Percentiles rank a stretch among this genome's conserved stretches.
These are phyloP conservation scores for Danio albolineatus DNA, from an alignment of 2,797 vertebrate species.

Conservation along the genomic window DNA sequence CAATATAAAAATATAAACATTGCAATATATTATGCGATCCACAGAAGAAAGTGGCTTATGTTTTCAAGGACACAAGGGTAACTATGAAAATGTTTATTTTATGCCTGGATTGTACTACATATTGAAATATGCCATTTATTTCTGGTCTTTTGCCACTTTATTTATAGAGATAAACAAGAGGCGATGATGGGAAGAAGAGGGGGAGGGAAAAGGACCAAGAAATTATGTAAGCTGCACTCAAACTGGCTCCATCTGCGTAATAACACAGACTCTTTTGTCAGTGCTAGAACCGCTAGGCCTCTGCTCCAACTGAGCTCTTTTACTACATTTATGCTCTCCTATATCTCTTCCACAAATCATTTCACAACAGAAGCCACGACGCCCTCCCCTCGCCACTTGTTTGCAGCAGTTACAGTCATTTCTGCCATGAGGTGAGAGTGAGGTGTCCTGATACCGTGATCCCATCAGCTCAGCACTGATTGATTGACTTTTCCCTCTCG, in stretches of 20 bases:
- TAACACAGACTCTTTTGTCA: background rate
- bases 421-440: slow-evolving; percentile 63
- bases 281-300: slow-evolving; percentile 14
- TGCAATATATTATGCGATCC: background rate
- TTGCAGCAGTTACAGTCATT: slow-evolving; percentile 68
- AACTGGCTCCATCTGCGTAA: background rate
- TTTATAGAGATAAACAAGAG: background rate
- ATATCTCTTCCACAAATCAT: slow-evolving; percentile 69
- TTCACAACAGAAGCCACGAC: slow-evolving; percentile 73
- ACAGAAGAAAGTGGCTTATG: background rate
- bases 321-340: slow-evolving; percentile 1
- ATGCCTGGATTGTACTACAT: background rate
- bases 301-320: background rate
- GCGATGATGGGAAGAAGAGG: background rate
- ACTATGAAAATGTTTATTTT: background rate
- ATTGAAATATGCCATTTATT: background rate
- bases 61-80: background rate
- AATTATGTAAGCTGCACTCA: background rate
- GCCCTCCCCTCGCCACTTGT: slow-evolving; percentile 71
- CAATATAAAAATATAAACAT: background rate
- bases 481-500: slow-evolving; percentile 69
- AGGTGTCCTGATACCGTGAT: slow-evolving; percentile 76
- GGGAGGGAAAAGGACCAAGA: background rate
- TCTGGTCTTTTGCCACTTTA: background rate
- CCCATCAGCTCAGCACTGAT: slow-evolving; percentile 71